Conservation (phyloP, 2,888 invertebrate genomes). For the Heliconius cydno region DNA sequence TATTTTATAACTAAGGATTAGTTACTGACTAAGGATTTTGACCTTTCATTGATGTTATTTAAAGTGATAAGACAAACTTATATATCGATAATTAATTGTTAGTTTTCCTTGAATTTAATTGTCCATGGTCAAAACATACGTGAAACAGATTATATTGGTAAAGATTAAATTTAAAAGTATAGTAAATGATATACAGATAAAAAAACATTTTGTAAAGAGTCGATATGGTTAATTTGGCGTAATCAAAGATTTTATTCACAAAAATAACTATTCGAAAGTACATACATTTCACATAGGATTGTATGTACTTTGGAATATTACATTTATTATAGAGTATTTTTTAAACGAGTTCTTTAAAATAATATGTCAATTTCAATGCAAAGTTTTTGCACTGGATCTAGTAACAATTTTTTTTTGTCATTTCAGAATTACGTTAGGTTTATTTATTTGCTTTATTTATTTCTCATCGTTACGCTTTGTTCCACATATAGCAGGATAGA, state of each 20-base stretch:
- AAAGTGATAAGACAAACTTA: not conserved
- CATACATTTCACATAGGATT: too few relatives aligned
- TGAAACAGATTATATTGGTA: not conserved
- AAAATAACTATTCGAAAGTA: too few relatives aligned
- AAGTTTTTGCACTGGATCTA: not conserved
- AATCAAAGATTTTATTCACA: not conserved
- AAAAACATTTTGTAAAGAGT: not conserved
- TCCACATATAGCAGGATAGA: too few relatives aligned
- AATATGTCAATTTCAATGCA: too few relatives aligned
- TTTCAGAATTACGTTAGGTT: not conserved
- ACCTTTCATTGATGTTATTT: slow-evolving; percentile 6
- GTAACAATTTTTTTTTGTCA: not conserved
- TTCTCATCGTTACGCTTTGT: too few relatives aligned
- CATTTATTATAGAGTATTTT: not conserved
- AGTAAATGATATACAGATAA: not conserved
- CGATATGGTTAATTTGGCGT: not conserved
- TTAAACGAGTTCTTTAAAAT: too few relatives aligned
- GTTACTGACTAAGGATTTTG: slow-evolving; percentile 1
- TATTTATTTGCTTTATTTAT: too few relatives aligned
- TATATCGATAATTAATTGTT: not conserved
- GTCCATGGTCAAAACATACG: slow-evolving; percentile 7
- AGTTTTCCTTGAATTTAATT: slow-evolving; percentile 6
- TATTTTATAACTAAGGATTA: not conserved
- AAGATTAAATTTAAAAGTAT: not conserved
- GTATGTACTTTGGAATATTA: too few relatives aligned